Evolutionary conservation across 2,113 vertebrate species (phyloP), one percentile per base, ranked within the genome.

Genomic region (Toxotes jaculatrix): DNA sequence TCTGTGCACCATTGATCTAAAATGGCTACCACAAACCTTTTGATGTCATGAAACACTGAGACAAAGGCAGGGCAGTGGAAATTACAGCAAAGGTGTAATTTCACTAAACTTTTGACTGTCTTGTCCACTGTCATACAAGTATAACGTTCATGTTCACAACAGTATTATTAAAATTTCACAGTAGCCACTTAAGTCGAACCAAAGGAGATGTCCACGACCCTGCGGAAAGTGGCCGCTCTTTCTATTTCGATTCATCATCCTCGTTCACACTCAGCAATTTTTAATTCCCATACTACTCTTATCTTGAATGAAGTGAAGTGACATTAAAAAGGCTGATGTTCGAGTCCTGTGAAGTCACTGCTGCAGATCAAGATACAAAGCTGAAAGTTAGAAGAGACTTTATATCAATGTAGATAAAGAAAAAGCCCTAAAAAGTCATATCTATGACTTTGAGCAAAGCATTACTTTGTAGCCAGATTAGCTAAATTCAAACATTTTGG

Each of bases 281-380:
- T 88, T 84, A 79, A 87, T 77, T 89, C 79, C 70, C 64, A 66
- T 55, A 40, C 62, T 77, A 72, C 42, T 65, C 77, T 88, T 87
- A 90, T 91, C 83, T 86, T 36, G 23, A 76, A 71, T 56, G 79
- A 59, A 84, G 80, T 72, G 38, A 75, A 71, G 57, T 81, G 69
- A 84, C 72, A 84, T 91, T 71, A 87, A 87, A 85, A 53, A 60
- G 59, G 21, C 49, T 65, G 77, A 74, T 21, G 74, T 51, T 66
- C 38, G 61, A 84, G 43, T 53, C 53, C 66, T 85, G 63, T 92
- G 69, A 88, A 89, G 85, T 87, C 59, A 43, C 32, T 23, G 79
- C 67, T 62, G 71, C 5, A 16, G 70, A 87, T 81, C 53, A 78
- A 83, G 76, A 86, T 80, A 84, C 56, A 57, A 47, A 79, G 61